A percentile compares a stretch with the other conserved stretches of the same genome.
phyloP scores from a whole-genome alignment of 2,113 vertebrate species.

The Nothocercus julius region DNA sequence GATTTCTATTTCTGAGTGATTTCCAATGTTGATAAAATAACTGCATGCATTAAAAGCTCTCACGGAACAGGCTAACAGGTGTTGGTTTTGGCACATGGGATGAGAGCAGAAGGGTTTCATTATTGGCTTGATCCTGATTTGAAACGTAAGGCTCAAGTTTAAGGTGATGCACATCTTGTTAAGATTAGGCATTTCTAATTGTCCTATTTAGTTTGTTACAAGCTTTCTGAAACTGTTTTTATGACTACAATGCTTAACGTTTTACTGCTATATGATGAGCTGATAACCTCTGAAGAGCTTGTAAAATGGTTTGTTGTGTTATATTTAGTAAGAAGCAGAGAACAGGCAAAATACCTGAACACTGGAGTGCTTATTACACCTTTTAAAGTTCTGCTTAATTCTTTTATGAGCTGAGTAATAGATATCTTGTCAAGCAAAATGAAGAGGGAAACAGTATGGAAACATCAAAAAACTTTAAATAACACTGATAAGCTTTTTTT shows the following conservation, averaged over 20 bases:
- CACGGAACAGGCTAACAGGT: conserved; percentile 83
- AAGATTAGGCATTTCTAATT: not conserved
- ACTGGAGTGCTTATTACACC: not conserved
- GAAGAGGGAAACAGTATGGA: not conserved
- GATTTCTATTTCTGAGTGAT: conserved; percentile 66
- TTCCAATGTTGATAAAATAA: conserved; percentile 77
- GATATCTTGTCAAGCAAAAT: not conserved
- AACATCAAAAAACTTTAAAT: not conserved
- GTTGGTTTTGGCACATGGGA: conserved; percentile 76
- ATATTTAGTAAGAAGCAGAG: not conserved
- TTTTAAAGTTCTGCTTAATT: not conserved
- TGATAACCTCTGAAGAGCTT: not conserved
- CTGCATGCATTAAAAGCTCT: conserved; percentile 82
- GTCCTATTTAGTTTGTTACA: not conserved
- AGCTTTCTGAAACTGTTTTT: not conserved
- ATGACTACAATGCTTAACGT: not conserved
- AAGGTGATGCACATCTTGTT: not conserved
- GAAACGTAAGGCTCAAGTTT: not conserved
- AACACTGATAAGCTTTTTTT: not conserved
- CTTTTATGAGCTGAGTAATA: not conserved
- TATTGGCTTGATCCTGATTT: accelerated
- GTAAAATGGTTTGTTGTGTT: not conserved
- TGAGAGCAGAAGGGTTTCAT: not conserved
- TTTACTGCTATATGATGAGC: not conserved
- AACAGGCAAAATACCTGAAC: not conserved